Evolutionary conservation across 1,140 invertebrate species (phyloP).

Genomic region (Solenopsis fugax): DNA sequence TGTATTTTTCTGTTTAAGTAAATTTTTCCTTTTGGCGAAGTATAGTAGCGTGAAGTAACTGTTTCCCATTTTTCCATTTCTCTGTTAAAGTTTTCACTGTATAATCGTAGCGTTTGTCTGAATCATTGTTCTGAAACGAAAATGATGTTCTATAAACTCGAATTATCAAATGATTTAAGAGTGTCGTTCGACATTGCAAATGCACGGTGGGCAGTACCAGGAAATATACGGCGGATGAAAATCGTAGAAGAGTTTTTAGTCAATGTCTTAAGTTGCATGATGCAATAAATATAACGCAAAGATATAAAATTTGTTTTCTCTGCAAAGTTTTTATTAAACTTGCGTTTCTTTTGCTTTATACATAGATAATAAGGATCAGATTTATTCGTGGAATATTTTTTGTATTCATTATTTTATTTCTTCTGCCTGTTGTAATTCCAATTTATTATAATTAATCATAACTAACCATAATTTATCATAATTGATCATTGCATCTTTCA

Average conservation of each 20-base stretch:
- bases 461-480: neutral
- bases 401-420: neutral
- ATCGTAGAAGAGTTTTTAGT: neutral
- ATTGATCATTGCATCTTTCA: neutral
- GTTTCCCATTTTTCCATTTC: neutral
- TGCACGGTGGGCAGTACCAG: neutral
- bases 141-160: neutral
- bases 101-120: neutral
- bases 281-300: neutral
- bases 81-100: neutral
- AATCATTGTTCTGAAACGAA: neutral
- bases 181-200: neutral
- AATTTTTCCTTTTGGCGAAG: neutral
- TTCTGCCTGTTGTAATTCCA: neutral
- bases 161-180: neutral
- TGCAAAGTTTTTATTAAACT: neutral
- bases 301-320: neutral
- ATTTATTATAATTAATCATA: neutral
- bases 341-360: constrained; percentile 10
- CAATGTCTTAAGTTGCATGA: neutral
- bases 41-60: neutral
- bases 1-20: neutral
- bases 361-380: neutral
- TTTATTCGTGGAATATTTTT: neutral
- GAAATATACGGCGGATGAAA: neutral